A percentile compares a stretch with the other conserved stretches of the same genome.
phyloP scores from a whole-genome alignment of 2,888 invertebrate genomes.

The Nesidiocoris tenuis region DNA sequence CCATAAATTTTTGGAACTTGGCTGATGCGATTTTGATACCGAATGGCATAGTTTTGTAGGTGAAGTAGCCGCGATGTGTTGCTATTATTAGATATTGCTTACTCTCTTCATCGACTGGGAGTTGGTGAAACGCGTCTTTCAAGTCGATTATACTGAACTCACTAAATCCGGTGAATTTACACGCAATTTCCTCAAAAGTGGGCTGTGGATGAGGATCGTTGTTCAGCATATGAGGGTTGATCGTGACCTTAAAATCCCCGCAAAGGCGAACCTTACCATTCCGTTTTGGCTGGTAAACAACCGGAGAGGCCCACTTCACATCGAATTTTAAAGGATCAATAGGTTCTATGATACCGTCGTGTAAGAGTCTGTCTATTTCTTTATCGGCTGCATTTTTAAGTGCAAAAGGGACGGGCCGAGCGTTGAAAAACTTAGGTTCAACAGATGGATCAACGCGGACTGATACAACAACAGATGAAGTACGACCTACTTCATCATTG shows the following conservation, averaged over 20 bases:
- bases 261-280: constrained; percentile 49
- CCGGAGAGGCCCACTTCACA: constrained; percentile 50
- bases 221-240: not conserved
- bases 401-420: constrained; percentile 44
- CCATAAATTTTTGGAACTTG: not conserved
- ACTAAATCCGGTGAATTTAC: not conserved
- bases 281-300: constrained; percentile 47
- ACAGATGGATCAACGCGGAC: constrained; percentile 16
- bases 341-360: constrained; percentile 48
- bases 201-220: not conserved
- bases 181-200: constrained; percentile 1
- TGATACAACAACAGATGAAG: no score
- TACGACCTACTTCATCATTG: no score
- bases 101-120: not conserved
- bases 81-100: constrained; percentile 24
- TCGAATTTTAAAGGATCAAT: constrained; percentile 45
- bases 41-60: not conserved
- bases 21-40: not conserved
- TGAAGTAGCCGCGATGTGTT: not conserved
- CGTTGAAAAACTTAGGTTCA: constrained; percentile 26
- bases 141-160: not conserved
- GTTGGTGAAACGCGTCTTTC: not conserved
- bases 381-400: constrained; percentile 47
- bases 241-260: constrained; percentile 37
- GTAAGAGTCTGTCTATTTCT: constrained; percentile 48